Percentiles rank a stretch among this genome's conserved stretches.
Conservation (phyloP, 2,888 invertebrate genomes). For the Oxyscelio sp. region DNA sequence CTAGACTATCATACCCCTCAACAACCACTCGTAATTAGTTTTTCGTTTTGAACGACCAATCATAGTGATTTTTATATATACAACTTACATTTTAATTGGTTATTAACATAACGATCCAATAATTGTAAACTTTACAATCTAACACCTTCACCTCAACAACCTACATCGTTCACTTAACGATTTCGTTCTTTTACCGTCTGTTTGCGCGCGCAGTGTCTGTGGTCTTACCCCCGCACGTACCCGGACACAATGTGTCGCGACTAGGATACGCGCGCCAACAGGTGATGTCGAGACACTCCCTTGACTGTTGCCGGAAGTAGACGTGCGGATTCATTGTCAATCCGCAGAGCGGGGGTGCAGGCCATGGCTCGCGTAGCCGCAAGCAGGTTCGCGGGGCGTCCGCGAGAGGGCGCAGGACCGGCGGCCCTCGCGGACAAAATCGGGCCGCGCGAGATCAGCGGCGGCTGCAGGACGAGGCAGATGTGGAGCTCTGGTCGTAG, state of each 20-base stretch:
- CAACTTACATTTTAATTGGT: too few relatives aligned
- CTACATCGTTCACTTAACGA: too few relatives aligned
- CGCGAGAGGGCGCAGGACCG: background rate
- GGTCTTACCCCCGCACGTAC: conserved; percentile 18
- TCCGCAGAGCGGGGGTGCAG: background rate
- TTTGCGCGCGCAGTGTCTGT: conserved; percentile 35
- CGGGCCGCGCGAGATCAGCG: conserved; percentile 30
- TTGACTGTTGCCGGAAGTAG: conserved; percentile 40
- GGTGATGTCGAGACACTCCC: conserved; percentile 68
- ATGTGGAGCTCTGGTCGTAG: conserved; percentile 62
- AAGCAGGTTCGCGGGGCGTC: background rate
- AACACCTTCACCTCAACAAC: too few relatives aligned
- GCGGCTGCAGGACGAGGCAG: conserved; percentile 43
- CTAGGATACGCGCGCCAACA: conserved; percentile 54
- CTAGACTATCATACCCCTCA: too few relatives aligned
- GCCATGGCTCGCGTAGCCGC: background rate
- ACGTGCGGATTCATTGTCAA: conserved; percentile 29
- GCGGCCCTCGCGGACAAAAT: conserved; percentile 5
- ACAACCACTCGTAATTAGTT: too few relatives aligned
- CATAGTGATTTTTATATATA: too few relatives aligned
- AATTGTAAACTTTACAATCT: too few relatives aligned
- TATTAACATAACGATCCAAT: too few relatives aligned
- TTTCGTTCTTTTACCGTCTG: too few relatives aligned
- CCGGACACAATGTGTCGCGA: conserved; percentile 38
- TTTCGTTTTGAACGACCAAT: too few relatives aligned